phyloP scores from a whole-genome alignment of 2,888 invertebrate genomes.

The Emmelina monodactyla region DNA sequence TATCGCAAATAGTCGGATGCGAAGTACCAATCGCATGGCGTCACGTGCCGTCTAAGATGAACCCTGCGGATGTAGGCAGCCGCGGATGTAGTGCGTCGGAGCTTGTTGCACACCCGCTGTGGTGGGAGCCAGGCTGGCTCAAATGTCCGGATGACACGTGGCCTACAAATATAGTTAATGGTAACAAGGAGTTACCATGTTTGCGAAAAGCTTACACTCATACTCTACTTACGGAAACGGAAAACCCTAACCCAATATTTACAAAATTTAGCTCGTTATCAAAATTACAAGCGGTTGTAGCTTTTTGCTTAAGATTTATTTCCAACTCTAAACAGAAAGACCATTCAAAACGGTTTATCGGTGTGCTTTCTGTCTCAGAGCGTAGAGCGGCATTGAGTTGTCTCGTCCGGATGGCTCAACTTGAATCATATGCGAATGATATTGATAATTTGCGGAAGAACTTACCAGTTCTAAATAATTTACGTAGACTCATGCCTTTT shows the following conservation, averaged over 20 bases:
- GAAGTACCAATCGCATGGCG: background rate
- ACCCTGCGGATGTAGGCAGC: background rate
- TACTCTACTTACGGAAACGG: too few relatives aligned
- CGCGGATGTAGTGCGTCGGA: background rate
- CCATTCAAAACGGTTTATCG: too few relatives aligned
- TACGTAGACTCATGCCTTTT: constrained; percentile 5
- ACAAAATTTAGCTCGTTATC: too few relatives aligned
- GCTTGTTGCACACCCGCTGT: background rate
- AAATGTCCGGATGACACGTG: background rate
- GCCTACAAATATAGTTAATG: background rate
- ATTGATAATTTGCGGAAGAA: background rate
- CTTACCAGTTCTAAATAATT: background rate
- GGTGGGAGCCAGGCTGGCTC: too few relatives aligned
- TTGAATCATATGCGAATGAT: background rate
- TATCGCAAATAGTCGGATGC: background rate
- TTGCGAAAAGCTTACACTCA: background rate
- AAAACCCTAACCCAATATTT: too few relatives aligned
- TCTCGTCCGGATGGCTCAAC: background rate
- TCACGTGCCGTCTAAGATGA: background rate
- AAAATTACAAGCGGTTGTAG: too few relatives aligned
- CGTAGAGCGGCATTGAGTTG: background rate
- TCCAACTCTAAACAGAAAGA: too few relatives aligned
- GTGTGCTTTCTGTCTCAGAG: too few relatives aligned
- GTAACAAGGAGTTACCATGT: background rate
- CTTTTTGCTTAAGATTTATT: too few relatives aligned